These are phyloP conservation scores for Acanthosoma haemorrhoidale DNA, from an alignment of 2,888 invertebrate genomes.

Conservation along the genomic window DNA sequence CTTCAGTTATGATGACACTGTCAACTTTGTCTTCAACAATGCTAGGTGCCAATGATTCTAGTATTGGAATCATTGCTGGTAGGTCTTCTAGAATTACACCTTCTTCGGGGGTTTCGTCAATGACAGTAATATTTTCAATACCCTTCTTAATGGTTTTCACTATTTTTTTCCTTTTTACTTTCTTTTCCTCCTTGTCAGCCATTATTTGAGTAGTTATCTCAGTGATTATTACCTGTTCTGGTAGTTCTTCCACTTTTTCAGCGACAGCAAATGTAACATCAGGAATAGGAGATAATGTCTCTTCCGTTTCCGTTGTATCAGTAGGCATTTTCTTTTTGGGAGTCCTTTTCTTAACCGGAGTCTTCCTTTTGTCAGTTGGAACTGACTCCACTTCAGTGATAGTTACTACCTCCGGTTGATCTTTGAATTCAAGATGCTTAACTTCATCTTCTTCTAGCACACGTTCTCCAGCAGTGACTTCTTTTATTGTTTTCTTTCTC, in stretches of 20 bases:
- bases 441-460: background rate
- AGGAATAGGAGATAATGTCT: slow-evolving; percentile 20
- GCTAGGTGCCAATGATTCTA: slow-evolving; percentile 42
- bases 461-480: slow-evolving; percentile 40
- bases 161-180: slow-evolving; percentile 47
- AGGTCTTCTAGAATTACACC: slow-evolving; percentile 40
- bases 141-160: slow-evolving; percentile 42
- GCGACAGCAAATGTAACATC: slow-evolving; percentile 17
- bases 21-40: slow-evolving; percentile 46
- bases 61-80: slow-evolving; percentile 43
- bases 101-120: slow-evolving; percentile 42
- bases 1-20: slow-evolving; percentile 46
- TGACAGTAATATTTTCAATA: slow-evolving; percentile 30
- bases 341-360: too few species aligned
- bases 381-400: background rate
- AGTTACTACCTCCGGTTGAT: slow-evolving; percentile 1
- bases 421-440: background rate
- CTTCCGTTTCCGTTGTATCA: slow-evolving; percentile 15
- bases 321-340: slow-evolving; percentile 19
- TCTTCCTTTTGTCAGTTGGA: too few species aligned
- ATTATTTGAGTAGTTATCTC: slow-evolving; percentile 39
- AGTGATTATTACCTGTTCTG: slow-evolving; percentile 46
- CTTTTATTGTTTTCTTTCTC: slow-evolving; percentile 41
- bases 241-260: slow-evolving; percentile 47
- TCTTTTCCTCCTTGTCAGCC: slow-evolving; percentile 47